A percentile compares a stretch with the other conserved stretches of the same genome.
Conservation (phyloP, 2,797 vertebrate species). For the Galagoides demidoff region DNA sequence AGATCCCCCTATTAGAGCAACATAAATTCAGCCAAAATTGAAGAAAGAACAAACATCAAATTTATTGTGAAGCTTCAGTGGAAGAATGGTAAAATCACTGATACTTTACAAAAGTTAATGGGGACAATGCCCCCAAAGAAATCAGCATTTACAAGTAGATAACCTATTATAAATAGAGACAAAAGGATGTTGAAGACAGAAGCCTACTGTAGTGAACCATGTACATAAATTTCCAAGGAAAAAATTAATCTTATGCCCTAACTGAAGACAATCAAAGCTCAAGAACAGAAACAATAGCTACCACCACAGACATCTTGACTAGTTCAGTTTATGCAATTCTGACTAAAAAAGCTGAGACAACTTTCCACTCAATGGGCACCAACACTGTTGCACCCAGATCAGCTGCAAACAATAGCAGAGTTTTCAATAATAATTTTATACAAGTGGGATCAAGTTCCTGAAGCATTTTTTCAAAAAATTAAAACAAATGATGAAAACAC, state of each 20-base stretch:
- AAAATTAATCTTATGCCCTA: background rate
- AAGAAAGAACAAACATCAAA: background rate
- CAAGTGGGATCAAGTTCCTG: background rate
- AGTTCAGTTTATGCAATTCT: background rate
- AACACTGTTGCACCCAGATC: background rate
- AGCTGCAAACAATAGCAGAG: background rate
- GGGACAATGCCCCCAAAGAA: background rate
- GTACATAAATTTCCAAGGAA: background rate
- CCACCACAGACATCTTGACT: background rate
- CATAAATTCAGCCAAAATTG: background rate
- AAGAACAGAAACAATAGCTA: background rate
- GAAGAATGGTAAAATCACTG: background rate
- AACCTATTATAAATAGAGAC: background rate
- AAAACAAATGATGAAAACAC: background rate
- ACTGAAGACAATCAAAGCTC: background rate
- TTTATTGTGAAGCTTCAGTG: background rate
- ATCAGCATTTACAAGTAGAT: background rate
- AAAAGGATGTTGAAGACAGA: background rate
- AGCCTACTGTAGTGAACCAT: background rate
- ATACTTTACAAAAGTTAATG: background rate
- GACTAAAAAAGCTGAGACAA: background rate
- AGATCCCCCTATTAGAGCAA: background rate
- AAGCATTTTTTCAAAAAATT: background rate
- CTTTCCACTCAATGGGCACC: background rate
- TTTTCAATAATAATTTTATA: background rate